Evolutionary conservation across 2,797 vertebrate genomes (phyloP).

Genomic region (Ataeniobius toweri): DNA sequence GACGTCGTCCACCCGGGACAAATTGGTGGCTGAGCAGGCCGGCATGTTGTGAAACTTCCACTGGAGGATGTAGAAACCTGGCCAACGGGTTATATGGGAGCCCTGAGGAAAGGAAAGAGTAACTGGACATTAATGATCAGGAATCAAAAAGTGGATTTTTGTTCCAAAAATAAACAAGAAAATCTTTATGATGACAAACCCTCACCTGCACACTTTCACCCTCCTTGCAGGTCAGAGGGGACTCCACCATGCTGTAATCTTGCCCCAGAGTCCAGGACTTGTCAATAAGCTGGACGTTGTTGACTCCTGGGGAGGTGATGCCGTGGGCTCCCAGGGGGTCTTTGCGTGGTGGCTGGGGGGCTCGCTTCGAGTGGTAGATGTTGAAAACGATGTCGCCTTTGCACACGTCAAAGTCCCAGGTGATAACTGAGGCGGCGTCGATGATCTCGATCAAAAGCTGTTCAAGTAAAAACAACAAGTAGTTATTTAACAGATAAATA

Average conservation of each 20-base stretch:
- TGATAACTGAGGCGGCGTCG: conserved; percentile 95
- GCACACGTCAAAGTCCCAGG: conserved; percentile 98
- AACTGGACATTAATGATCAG: background rate
- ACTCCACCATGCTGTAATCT: conserved; percentile 98
- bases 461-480: background rate
- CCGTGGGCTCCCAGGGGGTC: conserved; percentile 90
- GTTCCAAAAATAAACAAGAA: background rate
- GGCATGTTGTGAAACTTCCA: conserved; percentile 96
- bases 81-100: conserved; percentile 97
- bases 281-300: conserved; percentile 96
- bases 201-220: conserved; percentile 97
- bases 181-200: fast-evolving
- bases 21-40: conserved; percentile 90
- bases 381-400: conserved; percentile 97
- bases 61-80: conserved; percentile 98
- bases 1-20: conserved; percentile 95
- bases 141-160: background rate
- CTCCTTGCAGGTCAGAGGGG: conserved; percentile 92
- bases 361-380: conserved; percentile 95
- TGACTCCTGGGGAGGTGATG: conserved; percentile 88
- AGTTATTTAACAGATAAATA: background rate
- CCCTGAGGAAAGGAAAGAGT: conserved; percentile 78
- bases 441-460: conserved; percentile 94
- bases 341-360: conserved; percentile 90
- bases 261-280: conserved; percentile 91